Conservation (phyloP, 2,113 vertebrate genomes). For the Eulemur rufifrons region DNA sequence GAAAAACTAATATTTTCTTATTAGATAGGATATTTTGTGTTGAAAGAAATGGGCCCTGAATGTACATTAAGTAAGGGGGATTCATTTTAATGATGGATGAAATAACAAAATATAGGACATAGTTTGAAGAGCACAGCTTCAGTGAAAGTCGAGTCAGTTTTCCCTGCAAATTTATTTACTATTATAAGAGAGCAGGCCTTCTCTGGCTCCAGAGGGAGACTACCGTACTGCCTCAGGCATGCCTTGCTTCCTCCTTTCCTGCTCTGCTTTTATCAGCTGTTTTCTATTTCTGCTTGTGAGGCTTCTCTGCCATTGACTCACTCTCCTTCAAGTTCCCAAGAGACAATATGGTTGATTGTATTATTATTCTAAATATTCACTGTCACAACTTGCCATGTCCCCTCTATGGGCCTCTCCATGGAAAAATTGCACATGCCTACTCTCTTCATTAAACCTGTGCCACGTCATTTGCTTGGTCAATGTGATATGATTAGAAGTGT, state of each 20-base stretch:
- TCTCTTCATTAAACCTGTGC: neutral
- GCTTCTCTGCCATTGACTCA: neutral
- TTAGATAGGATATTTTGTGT: neutral
- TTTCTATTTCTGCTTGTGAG: neutral
- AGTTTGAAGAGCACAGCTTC: neutral
- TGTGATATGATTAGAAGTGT: neutral
- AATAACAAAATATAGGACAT: neutral
- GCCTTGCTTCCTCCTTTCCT: neutral
- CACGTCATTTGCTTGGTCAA: neutral
- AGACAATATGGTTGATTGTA: neutral
- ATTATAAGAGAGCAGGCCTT: neutral
- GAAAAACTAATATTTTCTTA: neutral
- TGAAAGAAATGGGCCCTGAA: neutral
- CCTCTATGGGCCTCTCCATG: no score
- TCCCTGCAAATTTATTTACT: no score
- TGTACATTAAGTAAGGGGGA: neutral
- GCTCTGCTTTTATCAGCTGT: neutral
- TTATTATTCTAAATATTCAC: neutral
- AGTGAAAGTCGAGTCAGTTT: neutral
- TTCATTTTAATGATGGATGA: neutral
- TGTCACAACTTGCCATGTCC: neutral
- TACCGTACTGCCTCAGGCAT: no score
- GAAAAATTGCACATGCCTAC: neutral
- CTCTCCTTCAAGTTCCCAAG: neutral
- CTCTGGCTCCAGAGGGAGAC: neutral